Conservation (phyloP, 2,113 vertebrate species). For the Apaloderma vittatum region DNA sequence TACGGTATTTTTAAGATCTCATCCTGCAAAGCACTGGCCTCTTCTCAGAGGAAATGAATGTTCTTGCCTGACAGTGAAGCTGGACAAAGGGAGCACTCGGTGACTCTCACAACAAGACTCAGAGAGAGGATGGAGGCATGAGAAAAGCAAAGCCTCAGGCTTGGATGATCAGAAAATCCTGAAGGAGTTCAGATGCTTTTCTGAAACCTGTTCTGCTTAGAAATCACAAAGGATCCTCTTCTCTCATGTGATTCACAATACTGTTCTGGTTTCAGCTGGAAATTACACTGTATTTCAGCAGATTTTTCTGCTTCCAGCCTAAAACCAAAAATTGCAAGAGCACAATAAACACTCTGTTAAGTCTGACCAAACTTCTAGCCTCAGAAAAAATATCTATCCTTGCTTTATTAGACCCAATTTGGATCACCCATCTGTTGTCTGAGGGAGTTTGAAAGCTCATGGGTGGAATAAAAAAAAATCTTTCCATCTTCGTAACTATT, state of each 20-base stretch:
- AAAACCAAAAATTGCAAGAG: slow-evolving; percentile 25
- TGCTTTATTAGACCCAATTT: slow-evolving; percentile 67
- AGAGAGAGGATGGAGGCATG: neutral
- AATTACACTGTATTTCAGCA: slow-evolving; percentile 10
- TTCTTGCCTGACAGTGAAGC: neutral
- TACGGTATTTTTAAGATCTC: slow-evolving; percentile 2
- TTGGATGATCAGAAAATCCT: slow-evolving; percentile 67
- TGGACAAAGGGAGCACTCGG: neutral
- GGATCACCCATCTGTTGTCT: slow-evolving; percentile 74
- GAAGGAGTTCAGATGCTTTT: slow-evolving; percentile 58
- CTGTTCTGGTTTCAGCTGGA: slow-evolving; percentile 40
- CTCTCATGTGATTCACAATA: slow-evolving; percentile 34
- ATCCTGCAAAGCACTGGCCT: neutral
- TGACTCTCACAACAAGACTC: slow-evolving; percentile 15
- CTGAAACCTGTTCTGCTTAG: slow-evolving; percentile 51
- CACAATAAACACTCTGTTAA: slow-evolving; percentile 49
- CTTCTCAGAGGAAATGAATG: slow-evolving; percentile 31
- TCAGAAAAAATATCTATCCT: slow-evolving; percentile 57
- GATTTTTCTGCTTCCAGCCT: slow-evolving; percentile 33
- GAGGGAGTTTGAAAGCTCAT: slow-evolving; percentile 72
- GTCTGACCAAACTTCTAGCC: slow-evolving; percentile 42
- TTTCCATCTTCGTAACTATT: slow-evolving; percentile 60
- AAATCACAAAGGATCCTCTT: slow-evolving; percentile 56
- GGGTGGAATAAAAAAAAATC: slow-evolving; percentile 52
- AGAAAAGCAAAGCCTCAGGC: slow-evolving; percentile 55